These are phyloP conservation scores for Cheilosia vulpina DNA, from an alignment of 2,888 invertebrate species.

Conservation along the genomic window DNA sequence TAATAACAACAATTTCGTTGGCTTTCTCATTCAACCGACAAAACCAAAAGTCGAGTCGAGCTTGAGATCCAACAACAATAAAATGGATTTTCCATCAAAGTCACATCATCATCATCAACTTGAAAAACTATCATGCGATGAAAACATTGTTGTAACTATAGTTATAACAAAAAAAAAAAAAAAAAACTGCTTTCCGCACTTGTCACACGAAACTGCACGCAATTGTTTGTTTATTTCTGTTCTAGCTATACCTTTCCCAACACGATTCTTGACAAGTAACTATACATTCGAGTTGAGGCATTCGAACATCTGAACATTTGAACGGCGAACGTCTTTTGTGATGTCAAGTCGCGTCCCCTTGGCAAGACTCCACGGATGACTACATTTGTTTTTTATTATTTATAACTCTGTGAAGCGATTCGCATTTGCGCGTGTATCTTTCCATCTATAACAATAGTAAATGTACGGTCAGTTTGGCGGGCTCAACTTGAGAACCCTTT, in stretches of 20 bases:
- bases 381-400: conserved; percentile 61
- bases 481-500: conserved; percentile 31
- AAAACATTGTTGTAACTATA: conserved; percentile 46
- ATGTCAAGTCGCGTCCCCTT: conserved; percentile 39
- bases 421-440: conserved; percentile 51
- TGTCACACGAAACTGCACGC: conserved; percentile 74
- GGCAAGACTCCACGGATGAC: conserved; percentile 60
- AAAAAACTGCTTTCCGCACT: conserved; percentile 66
- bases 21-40: conserved; percentile 72
- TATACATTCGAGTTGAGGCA: not conserved
- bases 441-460: conserved; percentile 49
- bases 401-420: conserved; percentile 59
- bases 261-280: conserved; percentile 19
- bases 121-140: conserved; percentile 61
- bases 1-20: conserved; percentile 74
- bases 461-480: conserved; percentile 49
- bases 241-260: conserved; percentile 38
- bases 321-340: conserved; percentile 36
- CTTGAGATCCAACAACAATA: conserved; percentile 9
- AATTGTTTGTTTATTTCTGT: conserved; percentile 51
- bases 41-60: conserved; percentile 34
- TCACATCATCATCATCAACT: conserved; percentile 68
- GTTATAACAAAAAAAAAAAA: conserved; percentile 24
- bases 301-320: conserved; percentile 4
- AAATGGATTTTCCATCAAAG: conserved; percentile 75